Percentiles rank a stretch among this genome's conserved stretches.
Conservation (phyloP, 2,888 invertebrate genomes). For the Hydraecia micacea region DNA sequence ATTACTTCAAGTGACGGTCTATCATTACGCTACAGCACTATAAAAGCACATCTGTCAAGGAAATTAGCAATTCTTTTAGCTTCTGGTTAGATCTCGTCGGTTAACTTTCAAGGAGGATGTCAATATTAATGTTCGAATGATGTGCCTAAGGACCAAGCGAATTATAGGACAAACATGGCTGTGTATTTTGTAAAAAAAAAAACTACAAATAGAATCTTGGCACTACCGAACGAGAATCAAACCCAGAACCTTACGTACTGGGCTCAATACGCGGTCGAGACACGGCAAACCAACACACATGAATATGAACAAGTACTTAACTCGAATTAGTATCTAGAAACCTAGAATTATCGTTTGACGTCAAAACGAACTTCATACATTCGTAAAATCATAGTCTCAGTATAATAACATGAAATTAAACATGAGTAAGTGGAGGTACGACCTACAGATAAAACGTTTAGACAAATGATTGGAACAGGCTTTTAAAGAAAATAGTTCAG, state of each 20-base stretch:
- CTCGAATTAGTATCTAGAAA: constrained; percentile 4
- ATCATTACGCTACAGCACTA: constrained; percentile 64
- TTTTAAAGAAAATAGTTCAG: too few relatives aligned
- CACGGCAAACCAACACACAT: neutral
- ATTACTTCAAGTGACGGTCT: constrained; percentile 61
- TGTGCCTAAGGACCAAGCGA: neutral
- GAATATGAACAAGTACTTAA: neutral
- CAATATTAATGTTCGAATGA: neutral
- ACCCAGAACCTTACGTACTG: neutral
- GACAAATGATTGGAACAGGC: constrained; percentile 32
- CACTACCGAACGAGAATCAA: neutral
- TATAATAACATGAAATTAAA: constrained; percentile 41
- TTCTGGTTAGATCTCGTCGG: constrained; percentile 1
- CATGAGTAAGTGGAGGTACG: constrained; percentile 17
- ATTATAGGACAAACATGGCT: neutral
- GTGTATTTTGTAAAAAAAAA: neutral
- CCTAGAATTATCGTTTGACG: constrained; percentile 23
- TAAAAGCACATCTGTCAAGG: constrained; percentile 39
- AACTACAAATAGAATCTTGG: neutral
- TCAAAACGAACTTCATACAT: constrained; percentile 22
- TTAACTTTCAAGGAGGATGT: neutral
- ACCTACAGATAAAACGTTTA: neutral
- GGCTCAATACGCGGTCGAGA: neutral
- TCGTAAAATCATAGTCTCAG: constrained; percentile 10
- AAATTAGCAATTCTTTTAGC: constrained; percentile 31